Conservation (phyloP, 1,140 invertebrate species). For the Scaptomyza pallida region DNA sequence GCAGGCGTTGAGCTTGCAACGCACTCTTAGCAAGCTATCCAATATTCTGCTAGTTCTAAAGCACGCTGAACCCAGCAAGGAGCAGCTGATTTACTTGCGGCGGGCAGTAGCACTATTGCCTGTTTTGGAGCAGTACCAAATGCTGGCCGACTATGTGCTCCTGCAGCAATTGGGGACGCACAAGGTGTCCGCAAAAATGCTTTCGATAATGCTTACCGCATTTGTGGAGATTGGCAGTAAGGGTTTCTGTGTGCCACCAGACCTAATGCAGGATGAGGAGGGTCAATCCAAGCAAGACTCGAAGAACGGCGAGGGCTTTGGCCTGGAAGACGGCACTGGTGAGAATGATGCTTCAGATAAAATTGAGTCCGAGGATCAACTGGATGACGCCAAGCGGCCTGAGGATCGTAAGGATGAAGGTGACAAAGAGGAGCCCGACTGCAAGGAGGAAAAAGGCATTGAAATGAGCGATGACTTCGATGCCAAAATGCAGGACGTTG, state of each 20-base stretch:
- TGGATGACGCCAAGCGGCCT: constrained; percentile 93
- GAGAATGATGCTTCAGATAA: constrained; percentile 97
- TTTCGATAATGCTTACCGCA: constrained; percentile 92
- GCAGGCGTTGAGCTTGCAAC: constrained; percentile 85
- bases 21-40: constrained; percentile 84
- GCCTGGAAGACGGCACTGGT: constrained; percentile 96
- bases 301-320: constrained; percentile 89
- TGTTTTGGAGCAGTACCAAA: constrained; percentile 91
- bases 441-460: constrained; percentile 93
- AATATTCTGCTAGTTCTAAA: constrained; percentile 73
- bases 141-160: constrained; percentile 91
- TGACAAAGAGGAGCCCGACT: constrained; percentile 87
- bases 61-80: constrained; percentile 36
- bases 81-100: constrained; percentile 60
- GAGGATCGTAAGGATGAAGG: constrained; percentile 87
- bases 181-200: constrained; percentile 91
- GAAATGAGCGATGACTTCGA: constrained; percentile 85
- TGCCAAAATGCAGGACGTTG: constrained; percentile 91
- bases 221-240: constrained; percentile 94
- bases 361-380: constrained; percentile 90
- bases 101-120: constrained; percentile 85
- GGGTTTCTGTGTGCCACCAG: constrained; percentile 97
- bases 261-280: constrained; percentile 89
- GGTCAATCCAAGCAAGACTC: constrained; percentile 86
- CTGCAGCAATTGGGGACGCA: constrained; percentile 90